These are phyloP conservation scores for Stegodyphus dumicola DNA, from an alignment of 1,140 invertebrate species.

Conservation along the genomic window DNA sequence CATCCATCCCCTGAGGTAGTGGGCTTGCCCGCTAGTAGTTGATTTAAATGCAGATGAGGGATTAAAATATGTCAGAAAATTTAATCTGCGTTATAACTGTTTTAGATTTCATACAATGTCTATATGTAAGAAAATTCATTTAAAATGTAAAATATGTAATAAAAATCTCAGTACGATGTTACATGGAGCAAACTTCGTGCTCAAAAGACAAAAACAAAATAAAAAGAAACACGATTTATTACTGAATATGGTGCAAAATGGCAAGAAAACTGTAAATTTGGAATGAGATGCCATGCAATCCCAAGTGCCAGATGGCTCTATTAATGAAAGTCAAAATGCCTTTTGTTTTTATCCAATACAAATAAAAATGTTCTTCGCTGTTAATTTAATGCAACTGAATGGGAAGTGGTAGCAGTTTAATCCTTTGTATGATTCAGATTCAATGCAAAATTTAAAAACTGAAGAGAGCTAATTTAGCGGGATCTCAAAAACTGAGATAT, in stretches of 20 bases:
- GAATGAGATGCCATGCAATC: too few relatives aligned
- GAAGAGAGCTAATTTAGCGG: background rate
- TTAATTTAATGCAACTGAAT: background rate
- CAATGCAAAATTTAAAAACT: background rate
- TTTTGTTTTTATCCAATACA: background rate
- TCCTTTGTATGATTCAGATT: background rate
- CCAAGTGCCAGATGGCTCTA: background rate
- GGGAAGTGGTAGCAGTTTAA: background rate
- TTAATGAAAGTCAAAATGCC: background rate
- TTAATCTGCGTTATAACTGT: conserved; percentile 7
- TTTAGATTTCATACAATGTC: conserved; percentile 8
- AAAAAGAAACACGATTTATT: background rate
- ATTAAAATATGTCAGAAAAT: conserved; percentile 17
- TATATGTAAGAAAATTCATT: conserved; percentile 13
- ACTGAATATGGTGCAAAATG: background rate
- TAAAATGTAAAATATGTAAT: background rate
- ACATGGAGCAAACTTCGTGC: background rate
- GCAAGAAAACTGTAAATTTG: background rate
- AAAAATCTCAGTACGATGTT: background rate
- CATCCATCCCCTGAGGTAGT: too few relatives aligned
- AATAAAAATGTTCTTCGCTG: background rate
- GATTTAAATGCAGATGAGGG: conserved; percentile 36
- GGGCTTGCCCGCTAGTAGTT: too few relatives aligned
- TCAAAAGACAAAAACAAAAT: background rate
- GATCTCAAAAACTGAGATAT: conserved; percentile 32